phyloP scores from a whole-genome alignment of 1,140 invertebrate genomes.

The Drosophila leontia region DNA sequence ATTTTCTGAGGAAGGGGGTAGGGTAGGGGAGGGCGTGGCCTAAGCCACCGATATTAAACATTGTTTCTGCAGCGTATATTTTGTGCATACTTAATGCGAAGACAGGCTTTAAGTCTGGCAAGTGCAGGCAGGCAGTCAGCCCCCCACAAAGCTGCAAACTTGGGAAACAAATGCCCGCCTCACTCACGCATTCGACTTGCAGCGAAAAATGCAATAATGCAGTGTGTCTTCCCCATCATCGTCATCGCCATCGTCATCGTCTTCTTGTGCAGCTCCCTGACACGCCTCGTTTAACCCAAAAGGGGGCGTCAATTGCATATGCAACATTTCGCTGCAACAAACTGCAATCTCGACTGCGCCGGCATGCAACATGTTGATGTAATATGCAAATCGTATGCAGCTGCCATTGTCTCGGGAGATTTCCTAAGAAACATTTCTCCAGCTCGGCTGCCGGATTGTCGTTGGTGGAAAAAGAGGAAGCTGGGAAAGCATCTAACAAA shows the following conservation, averaged over 20 bases:
- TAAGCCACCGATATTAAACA: constrained; percentile 23
- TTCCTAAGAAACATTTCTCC: constrained; percentile 61
- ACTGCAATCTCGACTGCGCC: constrained; percentile 49
- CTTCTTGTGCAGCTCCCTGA: constrained; percentile 25
- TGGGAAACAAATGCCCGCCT: constrained; percentile 52
- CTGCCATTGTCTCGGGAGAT: constrained; percentile 64
- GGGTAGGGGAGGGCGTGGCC: constrained; percentile 15
- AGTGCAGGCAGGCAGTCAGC: constrained; percentile 26
- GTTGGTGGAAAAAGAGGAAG: constrained; percentile 38
- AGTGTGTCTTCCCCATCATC: constrained; percentile 36
- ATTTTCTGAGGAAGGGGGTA: background rate
- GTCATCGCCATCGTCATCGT: constrained; percentile 2
- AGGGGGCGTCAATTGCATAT: constrained; percentile 62
- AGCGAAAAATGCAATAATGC: constrained; percentile 44
- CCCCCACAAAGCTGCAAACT: constrained; percentile 39
- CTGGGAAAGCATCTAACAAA: constrained; percentile 24
- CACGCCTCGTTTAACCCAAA: constrained; percentile 67
- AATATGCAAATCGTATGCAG: constrained; percentile 73
- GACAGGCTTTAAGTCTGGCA: constrained; percentile 41
- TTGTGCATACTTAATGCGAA: constrained; percentile 35
- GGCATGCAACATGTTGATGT: constrained; percentile 79
- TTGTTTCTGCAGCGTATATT: constrained; percentile 15
- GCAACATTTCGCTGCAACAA: constrained; percentile 64
- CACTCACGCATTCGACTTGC: constrained; percentile 47
- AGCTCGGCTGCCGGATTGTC: constrained; percentile 8